Evolutionary conservation across 2,113 vertebrate genomes (phyloP), one percentile per base, ranked within the genome.

Genomic region (Aptenodytes forsteri): DNA sequence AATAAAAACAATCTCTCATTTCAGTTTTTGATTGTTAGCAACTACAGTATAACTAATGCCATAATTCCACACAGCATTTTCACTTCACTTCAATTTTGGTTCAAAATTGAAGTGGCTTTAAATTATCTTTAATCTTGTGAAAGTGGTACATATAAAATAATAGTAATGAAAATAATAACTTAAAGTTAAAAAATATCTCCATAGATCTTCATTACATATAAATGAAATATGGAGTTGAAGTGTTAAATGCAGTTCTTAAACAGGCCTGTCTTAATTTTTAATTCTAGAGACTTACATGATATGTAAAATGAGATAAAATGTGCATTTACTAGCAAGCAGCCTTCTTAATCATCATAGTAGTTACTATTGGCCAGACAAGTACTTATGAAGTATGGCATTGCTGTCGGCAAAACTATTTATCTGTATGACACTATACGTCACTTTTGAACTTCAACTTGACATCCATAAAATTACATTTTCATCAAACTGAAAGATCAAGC

Each of bases 401-500:
- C 98, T 98, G 97, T 97, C 17, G 81, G 98, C 98, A 98, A 98
- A 98, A 98, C 96, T 98, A 98, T 98, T 98, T 98, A 98, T 98
- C 98, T 98, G 95, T 87, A 94, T 98, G 98, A 98, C 98, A 98
- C 84, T 90, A 90, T 95, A 88, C 98, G 98, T 98, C 98, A 98
- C 98, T 98, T 98, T 97, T 98, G 98, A 98, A 98, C 98, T 98
- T 98, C 64, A 18, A 89, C 97, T 98, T 98, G 98, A 98, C 98
- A 98, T 96, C 98, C 96, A 98, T 98, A 98, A 98, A 98, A 98
- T 98, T 98, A 97, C 94, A 98, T 98, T 98, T 98, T 98, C 98
- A 98, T 99, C 98, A 98, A 93, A 98, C 94, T 98, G 98, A 98
- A 98, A 98, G 98, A 99, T 98, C 98, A 98, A 98, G 95, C 97